Evolutionary conservation across 2,797 vertebrate species (phyloP).

Genomic region (Anguilla pacifica): DNA sequence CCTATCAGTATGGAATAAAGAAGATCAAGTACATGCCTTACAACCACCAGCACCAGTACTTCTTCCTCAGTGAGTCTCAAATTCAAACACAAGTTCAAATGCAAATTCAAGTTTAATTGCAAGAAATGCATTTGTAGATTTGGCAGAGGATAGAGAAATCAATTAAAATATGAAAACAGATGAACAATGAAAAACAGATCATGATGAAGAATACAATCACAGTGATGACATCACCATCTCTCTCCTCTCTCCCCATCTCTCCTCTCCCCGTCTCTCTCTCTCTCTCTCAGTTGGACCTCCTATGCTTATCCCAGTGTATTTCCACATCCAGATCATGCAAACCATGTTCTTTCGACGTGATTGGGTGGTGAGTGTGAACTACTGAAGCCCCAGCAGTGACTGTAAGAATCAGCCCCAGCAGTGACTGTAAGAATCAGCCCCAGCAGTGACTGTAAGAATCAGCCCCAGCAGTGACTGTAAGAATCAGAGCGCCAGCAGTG

Average conservation of each 20-base stretch:
- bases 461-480: too few relatives aligned
- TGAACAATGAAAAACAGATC: not conserved
- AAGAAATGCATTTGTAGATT: too few relatives aligned
- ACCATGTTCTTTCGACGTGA: constrained; percentile 83
- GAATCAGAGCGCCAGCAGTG: too few relatives aligned
- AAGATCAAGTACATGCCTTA: constrained; percentile 93
- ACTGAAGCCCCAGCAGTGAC: not conserved
- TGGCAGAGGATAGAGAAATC: too few relatives aligned
- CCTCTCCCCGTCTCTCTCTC: constrained; percentile 34
- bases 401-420: not conserved
- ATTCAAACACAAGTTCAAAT: not conserved
- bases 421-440: too few relatives aligned
- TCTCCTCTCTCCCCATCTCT: not conserved
- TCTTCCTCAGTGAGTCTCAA: constrained; percentile 86
- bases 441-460: not conserved
- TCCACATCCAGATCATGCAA: constrained; percentile 87
- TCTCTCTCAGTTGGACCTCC: constrained; percentile 85
- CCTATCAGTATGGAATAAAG: constrained; percentile 86
- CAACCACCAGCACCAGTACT: constrained; percentile 91
- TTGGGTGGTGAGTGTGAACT: constrained; percentile 86
- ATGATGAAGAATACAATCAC: not conserved
- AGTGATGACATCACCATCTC: too few relatives aligned
- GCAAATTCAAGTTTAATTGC: not conserved
- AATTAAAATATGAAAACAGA: not conserved
- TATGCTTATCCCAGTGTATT: constrained; percentile 90